Conservation (phyloP, 2,797 vertebrate species). For the Platyrinchus mystaceus region DNA sequence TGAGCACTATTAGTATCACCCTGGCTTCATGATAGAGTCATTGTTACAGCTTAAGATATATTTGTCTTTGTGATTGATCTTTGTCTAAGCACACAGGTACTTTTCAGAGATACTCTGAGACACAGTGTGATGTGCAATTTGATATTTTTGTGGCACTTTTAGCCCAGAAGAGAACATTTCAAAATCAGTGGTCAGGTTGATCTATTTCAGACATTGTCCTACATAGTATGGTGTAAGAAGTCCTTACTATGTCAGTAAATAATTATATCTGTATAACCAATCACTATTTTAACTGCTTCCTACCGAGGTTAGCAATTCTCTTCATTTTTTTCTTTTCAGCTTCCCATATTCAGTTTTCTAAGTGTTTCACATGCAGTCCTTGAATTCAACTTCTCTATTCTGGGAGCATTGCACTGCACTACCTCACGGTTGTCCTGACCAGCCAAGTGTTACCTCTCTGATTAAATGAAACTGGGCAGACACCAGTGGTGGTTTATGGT, state of each 20-base stretch:
- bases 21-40: background rate
- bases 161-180: background rate
- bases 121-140: background rate
- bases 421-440: background rate
- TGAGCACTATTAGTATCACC: background rate
- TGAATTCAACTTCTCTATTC: background rate
- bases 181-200: background rate
- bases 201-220: background rate
- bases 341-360: background rate
- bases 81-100: background rate
- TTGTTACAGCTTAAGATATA: background rate
- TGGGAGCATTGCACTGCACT: background rate
- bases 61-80: background rate
- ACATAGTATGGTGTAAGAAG: background rate
- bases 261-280: background rate
- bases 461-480: background rate
- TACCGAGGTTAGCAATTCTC: rapidly evolving
- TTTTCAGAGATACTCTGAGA: background rate
- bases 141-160: background rate
- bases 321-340: background rate
- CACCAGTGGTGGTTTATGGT: background rate
- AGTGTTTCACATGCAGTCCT: background rate
- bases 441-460: background rate
- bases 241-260: background rate
- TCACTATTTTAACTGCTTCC: background rate